Conservation (phyloP, 2,113 vertebrate species). For the Aldabrachelys gigantea region DNA sequence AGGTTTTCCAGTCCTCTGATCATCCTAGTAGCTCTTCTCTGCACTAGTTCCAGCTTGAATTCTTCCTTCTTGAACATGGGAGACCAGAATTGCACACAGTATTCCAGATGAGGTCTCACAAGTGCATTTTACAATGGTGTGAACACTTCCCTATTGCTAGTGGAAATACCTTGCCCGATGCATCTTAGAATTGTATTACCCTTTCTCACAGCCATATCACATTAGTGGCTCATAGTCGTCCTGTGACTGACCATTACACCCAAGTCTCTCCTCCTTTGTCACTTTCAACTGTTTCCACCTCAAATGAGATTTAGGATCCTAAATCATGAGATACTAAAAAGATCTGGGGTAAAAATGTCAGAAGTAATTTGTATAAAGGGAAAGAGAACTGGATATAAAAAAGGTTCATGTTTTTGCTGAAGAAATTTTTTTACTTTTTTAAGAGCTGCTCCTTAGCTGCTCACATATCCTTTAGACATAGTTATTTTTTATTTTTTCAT, state of each 20-base stretch:
- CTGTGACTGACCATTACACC: neutral
- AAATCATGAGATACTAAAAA: neutral
- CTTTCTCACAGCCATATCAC: neutral
- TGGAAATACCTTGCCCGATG: neutral
- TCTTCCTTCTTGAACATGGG: neutral
- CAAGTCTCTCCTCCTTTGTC: neutral
- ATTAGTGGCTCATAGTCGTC: neutral
- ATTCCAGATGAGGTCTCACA: neutral
- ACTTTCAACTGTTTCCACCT: neutral
- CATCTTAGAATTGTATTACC: neutral
- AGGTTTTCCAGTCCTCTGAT: neutral
- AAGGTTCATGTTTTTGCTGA: neutral
- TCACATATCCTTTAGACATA: fast-evolving
- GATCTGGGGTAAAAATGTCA: no score
- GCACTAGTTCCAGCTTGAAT: neutral
- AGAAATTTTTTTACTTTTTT: neutral
- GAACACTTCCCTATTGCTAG: neutral
- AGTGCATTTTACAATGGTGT: neutral
- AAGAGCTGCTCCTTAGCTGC: fast-evolving
- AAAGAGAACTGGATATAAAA: neutral
- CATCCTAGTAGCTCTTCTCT: neutral
- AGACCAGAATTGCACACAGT: neutral
- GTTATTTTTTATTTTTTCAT: fast-evolving
- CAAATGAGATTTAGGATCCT: neutral
- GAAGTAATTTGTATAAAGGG: neutral